phyloP scores from a whole-genome alignment of 2,888 invertebrate genomes.

The Bombylius major region DNA sequence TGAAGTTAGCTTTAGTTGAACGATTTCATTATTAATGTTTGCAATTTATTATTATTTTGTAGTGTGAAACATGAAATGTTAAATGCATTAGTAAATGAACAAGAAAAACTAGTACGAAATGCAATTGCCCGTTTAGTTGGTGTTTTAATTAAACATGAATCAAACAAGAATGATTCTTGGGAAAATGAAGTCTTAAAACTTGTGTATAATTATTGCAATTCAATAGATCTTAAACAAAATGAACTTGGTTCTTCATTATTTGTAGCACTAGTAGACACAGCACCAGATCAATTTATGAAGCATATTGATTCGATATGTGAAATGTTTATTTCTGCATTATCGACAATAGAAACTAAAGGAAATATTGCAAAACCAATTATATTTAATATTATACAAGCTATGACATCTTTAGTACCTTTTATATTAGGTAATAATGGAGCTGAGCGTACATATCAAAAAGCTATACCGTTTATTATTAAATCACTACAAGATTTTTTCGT shows the following conservation, averaged over 20 bases:
- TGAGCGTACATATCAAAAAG: slow-evolving; percentile 42
- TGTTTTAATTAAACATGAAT: slow-evolving; percentile 58
- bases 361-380: slow-evolving; percentile 33
- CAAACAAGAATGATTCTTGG: slow-evolving; percentile 39
- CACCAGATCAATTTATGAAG: slow-evolving; percentile 54
- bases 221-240: slow-evolving; percentile 29
- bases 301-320: slow-evolving; percentile 47
- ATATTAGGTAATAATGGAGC: slow-evolving; percentile 45
- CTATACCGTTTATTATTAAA: slow-evolving; percentile 50
- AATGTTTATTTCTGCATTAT: slow-evolving; percentile 34
- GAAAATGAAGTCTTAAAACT: slow-evolving; percentile 30
- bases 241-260: slow-evolving; percentile 41
- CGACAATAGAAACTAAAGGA: slow-evolving; percentile 27
- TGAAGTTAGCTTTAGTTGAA: too few species aligned
- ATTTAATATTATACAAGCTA: slow-evolving; percentile 38
- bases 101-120: slow-evolving; percentile 52
- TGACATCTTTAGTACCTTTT: slow-evolving; percentile 52
- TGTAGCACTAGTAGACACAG: slow-evolving; percentile 54
- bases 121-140: slow-evolving; percentile 61
- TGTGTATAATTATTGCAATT: slow-evolving; percentile 28
- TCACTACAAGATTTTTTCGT: slow-evolving; percentile 46
- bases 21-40: too few species aligned
- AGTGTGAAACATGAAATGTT: slow-evolving; percentile 49
- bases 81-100: slow-evolving; percentile 48
- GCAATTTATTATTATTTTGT: background rate